Evolutionary conservation across 2,113 vertebrate genomes (phyloP).

Genomic region (Tenrec ecaudatus): DNA sequence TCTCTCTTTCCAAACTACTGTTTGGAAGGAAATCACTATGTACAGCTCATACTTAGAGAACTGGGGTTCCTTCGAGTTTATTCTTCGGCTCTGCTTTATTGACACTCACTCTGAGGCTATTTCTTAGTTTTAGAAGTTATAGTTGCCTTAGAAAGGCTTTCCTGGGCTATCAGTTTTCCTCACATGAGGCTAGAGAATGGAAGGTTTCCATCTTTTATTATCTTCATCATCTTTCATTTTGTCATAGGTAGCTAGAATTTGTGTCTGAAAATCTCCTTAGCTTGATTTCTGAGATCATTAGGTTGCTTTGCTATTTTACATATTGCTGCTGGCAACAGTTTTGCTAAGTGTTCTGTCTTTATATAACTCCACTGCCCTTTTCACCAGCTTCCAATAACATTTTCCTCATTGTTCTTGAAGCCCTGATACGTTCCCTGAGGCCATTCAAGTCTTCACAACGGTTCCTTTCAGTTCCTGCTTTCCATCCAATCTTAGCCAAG

Average conservation of each 20-base stretch:
- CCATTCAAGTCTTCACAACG: not conserved
- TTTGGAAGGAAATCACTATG: not conserved
- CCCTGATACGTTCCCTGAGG: slow-evolving; percentile 23
- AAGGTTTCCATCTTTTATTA: slow-evolving; percentile 41
- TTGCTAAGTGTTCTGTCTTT: slow-evolving; percentile 43
- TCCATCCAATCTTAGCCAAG: not conserved
- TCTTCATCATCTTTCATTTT: slow-evolving; percentile 41
- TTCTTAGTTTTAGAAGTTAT: slow-evolving; percentile 52
- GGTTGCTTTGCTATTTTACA: slow-evolving; percentile 52
- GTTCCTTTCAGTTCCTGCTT: not conserved
- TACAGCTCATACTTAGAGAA: not conserved
- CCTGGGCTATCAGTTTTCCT: slow-evolving; percentile 41
- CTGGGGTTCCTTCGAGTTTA: slow-evolving; percentile 47
- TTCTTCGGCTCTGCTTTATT: slow-evolving; percentile 32
- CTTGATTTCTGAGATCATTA: slow-evolving; percentile 52
- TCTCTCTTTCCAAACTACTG: not conserved
- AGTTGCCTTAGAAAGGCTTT: slow-evolving; percentile 42
- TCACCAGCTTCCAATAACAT: slow-evolving; percentile 35
- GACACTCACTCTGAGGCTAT: slow-evolving; percentile 49
- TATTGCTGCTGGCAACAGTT: slow-evolving; percentile 41
- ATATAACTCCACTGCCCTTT: slow-evolving; percentile 37
- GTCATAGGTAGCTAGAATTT: slow-evolving; percentile 33
- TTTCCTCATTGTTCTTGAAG: slow-evolving; percentile 51
- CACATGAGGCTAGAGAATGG: slow-evolving; percentile 29
- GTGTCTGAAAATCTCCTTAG: slow-evolving; percentile 41